These are phyloP conservation scores for Lottia scabra DNA, from an alignment of 2,888 invertebrate genomes.

Conservation along the genomic window DNA sequence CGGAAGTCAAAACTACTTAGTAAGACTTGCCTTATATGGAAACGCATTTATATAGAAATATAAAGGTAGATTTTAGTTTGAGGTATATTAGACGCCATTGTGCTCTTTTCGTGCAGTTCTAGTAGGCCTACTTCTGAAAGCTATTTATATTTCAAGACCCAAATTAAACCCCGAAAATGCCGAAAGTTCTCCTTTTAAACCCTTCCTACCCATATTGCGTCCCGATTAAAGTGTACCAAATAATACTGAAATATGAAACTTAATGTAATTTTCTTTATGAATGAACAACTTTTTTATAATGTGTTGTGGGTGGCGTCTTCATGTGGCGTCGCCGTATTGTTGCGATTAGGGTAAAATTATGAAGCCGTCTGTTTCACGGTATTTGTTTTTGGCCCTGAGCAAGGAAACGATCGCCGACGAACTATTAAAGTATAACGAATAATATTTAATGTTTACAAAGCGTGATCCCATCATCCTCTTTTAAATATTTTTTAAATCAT, in stretches of 20 bases:
- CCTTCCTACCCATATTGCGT: too few relatives aligned
- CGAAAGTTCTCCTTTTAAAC: too few relatives aligned
- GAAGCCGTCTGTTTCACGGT: background rate
- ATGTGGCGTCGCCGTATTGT: background rate
- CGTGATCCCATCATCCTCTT: constrained; percentile 2
- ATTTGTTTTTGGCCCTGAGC: background rate
- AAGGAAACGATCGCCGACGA: background rate
- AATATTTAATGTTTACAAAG: constrained; percentile 4
- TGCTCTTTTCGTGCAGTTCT: too few relatives aligned
- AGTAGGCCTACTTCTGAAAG: too few relatives aligned
- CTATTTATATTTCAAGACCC: too few relatives aligned
- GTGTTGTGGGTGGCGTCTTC: constrained; percentile 4
- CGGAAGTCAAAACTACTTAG: too few relatives aligned
- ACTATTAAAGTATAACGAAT: background rate
- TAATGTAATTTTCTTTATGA: constrained; percentile 2
- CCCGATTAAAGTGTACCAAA: too few relatives aligned
- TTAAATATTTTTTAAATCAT: constrained; percentile 5
- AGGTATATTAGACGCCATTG: too few relatives aligned
- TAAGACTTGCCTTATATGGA: too few relatives aligned
- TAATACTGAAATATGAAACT: background rate
- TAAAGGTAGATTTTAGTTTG: too few relatives aligned
- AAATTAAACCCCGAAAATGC: too few relatives aligned
- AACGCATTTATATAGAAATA: too few relatives aligned
- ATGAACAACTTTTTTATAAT: background rate
- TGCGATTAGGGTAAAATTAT: background rate